These are phyloP conservation scores for Sebastiscus albofasciatus DNA, from an alignment of 2,797 vertebrate genomes.

Conservation along the genomic window DNA sequence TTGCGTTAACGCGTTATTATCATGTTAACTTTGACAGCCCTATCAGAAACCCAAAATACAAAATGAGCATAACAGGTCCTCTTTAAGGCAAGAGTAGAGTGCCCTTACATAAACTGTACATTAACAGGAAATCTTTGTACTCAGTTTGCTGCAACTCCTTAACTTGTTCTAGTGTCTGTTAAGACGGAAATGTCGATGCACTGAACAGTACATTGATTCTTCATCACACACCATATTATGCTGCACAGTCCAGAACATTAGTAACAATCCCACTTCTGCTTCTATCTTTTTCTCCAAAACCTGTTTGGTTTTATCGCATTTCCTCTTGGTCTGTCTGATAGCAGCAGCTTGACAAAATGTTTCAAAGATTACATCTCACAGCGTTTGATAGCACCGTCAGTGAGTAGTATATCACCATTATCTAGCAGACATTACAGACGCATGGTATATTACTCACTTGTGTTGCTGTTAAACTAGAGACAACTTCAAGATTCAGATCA, in stretches of 20 bases:
- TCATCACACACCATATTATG: not conserved
- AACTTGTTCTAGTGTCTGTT: not conserved
- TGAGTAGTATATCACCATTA: slow-evolving; percentile 42
- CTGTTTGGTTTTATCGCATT: slow-evolving; percentile 11
- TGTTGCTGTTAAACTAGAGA: slow-evolving; percentile 6
- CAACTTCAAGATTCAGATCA: slow-evolving; percentile 16
- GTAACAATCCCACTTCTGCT: slow-evolving; percentile 8
- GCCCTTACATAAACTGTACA: not conserved
- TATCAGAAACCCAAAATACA: no score
- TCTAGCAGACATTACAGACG: slow-evolving; percentile 33
- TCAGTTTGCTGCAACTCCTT: not conserved
- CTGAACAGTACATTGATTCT: not conserved
- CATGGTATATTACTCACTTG: slow-evolving; percentile 18
- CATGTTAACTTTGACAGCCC: no score
- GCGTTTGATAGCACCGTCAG: slow-evolving; percentile 35
- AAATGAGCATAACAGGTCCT: no score
- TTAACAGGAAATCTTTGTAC: not conserved
- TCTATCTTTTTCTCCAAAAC: not conserved
- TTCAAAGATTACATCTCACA: slow-evolving; percentile 41
- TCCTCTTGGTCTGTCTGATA: slow-evolving; percentile 20
- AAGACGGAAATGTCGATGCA: not conserved
- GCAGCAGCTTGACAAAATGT: slow-evolving; percentile 33
- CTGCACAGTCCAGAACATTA: not conserved
- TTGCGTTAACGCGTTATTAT: no score
- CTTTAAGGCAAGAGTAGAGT: not conserved